Base-by-base conservation (phyloP, 2,113 vertebrate genomes). In the Pterocles orientalis region DNA sequence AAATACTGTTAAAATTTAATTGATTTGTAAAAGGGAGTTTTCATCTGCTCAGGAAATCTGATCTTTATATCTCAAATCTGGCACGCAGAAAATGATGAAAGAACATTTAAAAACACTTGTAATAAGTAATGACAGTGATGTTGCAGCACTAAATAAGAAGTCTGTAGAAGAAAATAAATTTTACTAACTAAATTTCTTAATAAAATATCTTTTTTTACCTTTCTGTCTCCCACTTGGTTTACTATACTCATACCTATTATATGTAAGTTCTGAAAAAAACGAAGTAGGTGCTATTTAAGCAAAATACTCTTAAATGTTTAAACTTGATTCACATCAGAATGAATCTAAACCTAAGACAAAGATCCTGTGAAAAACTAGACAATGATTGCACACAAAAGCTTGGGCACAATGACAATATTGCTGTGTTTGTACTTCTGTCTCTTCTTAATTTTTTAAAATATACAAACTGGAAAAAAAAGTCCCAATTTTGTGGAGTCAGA, bases 301-400 rank as follows among this genome's bases (percentile, higher is more conserved):
- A 76, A 84, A 61, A 64, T 31, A 0, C 58, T 9, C 23, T 51
- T 65, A 65, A 56, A 69, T 2, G 0, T 72, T 72, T 72, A 51
- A 71, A 15, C 14, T 77, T 76, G 21, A 51, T 68, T 83, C 43
- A 60, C 23, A 60, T 31, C 15, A 65, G 25, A 88, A 78, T 62
- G 12, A 71, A 83, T 78, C 7, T 4, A 57, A 58, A 41, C 21
- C 4, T 33, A 81, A 66, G 10, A 12, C 11, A 76, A 80, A 72
- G 9, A 43, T 15, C 26, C 14, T 48, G 24, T 75, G 56, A 78
- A 78, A 85, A 72, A 81, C 54, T 64, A 64, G 31, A 23, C 20
- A 48, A 23, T 12, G 23, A 48, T n/a, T 0, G 0, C 45, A 48
- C 5, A 12, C 10, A 15, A 70, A 90, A 88, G 9, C 12, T 48